These are phyloP conservation scores for Aphidius colemani DNA, from an alignment of 2,888 invertebrate species.

Conservation along the genomic window DNA sequence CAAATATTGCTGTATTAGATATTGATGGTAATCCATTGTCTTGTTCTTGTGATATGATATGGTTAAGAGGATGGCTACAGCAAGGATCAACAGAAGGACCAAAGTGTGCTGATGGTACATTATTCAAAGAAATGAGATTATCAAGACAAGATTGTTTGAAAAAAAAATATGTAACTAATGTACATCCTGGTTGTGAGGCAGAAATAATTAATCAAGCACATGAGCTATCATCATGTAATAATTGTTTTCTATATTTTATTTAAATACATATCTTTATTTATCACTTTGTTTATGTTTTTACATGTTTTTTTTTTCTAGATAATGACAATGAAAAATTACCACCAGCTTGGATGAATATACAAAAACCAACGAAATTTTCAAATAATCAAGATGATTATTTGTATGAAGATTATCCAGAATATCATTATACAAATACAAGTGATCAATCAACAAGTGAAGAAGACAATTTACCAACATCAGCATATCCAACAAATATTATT, in stretches of 20 bases:
- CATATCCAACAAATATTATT: conserved; percentile 46
- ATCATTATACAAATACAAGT: conserved; percentile 70
- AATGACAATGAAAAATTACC: conserved; percentile 60
- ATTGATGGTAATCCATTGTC: conserved; percentile 85
- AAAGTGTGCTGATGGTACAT: conserved; percentile 77
- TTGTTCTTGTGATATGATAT: conserved; percentile 81
- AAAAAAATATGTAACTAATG: conserved; percentile 63
- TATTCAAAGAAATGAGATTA: conserved; percentile 74
- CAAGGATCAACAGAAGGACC: conserved; percentile 78
- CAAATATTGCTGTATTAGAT: conserved; percentile 81
- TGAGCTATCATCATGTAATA: conserved; percentile 42
- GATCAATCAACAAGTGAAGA: conserved; percentile 43
- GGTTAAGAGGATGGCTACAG: conserved; percentile 82
- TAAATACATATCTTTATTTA: neutral
- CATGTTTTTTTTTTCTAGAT: conserved; percentile 16
- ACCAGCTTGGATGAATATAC: conserved; percentile 65
- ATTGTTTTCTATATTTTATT: neutral
- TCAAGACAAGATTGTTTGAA: conserved; percentile 71
- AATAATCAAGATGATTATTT: conserved; percentile 67
- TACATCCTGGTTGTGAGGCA: conserved; percentile 73
- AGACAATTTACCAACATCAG: conserved; percentile 24
- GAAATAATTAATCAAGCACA: conserved; percentile 62
- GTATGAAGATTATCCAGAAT: conserved; percentile 82
- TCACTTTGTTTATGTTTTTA: neutral
- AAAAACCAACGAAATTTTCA: conserved; percentile 61